These are phyloP conservation scores for Drosophila differens DNA, from an alignment of 2,888 invertebrate species.

Conservation along the genomic window DNA sequence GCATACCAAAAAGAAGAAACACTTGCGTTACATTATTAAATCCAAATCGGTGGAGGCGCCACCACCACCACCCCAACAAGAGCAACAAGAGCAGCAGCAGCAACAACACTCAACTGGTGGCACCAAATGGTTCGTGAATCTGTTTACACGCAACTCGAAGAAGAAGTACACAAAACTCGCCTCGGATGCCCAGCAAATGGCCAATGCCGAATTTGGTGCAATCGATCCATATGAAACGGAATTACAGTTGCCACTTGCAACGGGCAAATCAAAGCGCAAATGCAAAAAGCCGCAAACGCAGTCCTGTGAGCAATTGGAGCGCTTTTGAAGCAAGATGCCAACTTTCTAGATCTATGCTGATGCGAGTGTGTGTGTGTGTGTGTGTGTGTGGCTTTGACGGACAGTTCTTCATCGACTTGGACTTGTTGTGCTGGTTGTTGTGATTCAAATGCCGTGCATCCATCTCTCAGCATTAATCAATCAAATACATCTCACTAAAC, in stretches of 20 bases:
- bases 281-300: constrained; percentile 78
- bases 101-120: constrained; percentile 58
- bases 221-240: constrained; percentile 64
- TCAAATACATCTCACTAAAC: constrained; percentile 9
- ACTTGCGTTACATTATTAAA: constrained; percentile 58
- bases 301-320: constrained; percentile 82
- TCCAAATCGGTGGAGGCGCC: constrained; percentile 59
- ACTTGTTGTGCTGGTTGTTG: constrained; percentile 32
- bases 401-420: neutral
- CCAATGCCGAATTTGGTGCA: constrained; percentile 61
- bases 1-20: constrained; percentile 50
- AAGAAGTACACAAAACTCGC: constrained; percentile 76
- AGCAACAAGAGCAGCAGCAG: constrained; percentile 34
- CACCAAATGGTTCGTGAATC: constrained; percentile 54
- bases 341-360: neutral
- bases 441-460: constrained; percentile 32
- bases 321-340: constrained; percentile 46
- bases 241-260: constrained; percentile 12
- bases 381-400: constrained; percentile 2
- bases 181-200: constrained; percentile 61
- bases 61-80: neutral
- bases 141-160: constrained; percentile 76
- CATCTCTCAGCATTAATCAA: constrained; percentile 27
- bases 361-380: neutral
- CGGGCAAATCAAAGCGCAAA: constrained; percentile 54